Percentiles rank a stretch among this genome's conserved stretches.
These are phyloP conservation scores for Halictus ligatus DNA, from an alignment of 2,888 invertebrate genomes.

Conservation along the genomic window DNA sequence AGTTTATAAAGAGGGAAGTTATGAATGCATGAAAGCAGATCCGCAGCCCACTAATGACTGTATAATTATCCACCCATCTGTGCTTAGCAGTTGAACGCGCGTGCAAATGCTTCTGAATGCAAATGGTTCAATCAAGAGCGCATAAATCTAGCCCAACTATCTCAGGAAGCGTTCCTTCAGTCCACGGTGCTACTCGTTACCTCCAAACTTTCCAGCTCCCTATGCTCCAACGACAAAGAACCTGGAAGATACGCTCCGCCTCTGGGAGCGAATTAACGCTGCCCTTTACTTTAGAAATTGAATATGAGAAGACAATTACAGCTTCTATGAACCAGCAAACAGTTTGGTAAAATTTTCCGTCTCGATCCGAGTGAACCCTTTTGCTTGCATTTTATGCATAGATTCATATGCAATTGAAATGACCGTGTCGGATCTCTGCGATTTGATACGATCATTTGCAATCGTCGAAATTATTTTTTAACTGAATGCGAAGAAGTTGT, in stretches of 20 bases:
- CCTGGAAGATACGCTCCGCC: neutral
- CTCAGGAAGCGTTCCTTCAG: neutral
- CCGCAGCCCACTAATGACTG: neutral
- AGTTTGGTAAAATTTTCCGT: neutral
- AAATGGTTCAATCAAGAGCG: slow-evolving; percentile 12
- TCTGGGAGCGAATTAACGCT: neutral
- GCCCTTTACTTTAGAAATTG: neutral
- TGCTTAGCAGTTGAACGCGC: neutral
- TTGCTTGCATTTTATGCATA: too few relatives aligned
- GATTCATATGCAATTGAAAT: too few relatives aligned
- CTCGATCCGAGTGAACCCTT: neutral
- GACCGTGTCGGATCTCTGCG: too few relatives aligned
- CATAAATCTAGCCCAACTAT: slow-evolving; percentile 11
- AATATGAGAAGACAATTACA: neutral
- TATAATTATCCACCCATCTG: neutral
- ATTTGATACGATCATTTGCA: too few relatives aligned
- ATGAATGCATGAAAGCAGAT: neutral
- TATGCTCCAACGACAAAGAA: neutral
- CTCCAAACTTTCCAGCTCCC: slow-evolving; percentile 7
- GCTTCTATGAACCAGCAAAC: neutral
- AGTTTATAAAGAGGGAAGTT: neutral
- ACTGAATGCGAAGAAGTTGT: too few relatives aligned
- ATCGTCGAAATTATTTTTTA: too few relatives aligned
- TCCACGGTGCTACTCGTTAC: neutral
- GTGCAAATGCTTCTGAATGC: slow-evolving; percentile 5